Conservation (phyloP, 1,140 invertebrate species). For the Drosophila dunni region DNA sequence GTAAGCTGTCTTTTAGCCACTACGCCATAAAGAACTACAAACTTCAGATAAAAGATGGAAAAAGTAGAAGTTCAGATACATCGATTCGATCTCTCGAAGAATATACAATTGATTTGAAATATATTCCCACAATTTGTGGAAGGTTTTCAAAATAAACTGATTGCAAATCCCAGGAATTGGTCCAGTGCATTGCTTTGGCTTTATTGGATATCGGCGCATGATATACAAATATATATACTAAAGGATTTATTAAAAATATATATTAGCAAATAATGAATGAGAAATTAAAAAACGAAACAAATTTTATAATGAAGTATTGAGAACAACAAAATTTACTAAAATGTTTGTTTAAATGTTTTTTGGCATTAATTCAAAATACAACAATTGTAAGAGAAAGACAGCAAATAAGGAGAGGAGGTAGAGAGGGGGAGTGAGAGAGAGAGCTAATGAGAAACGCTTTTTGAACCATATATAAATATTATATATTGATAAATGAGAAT, state of each 20-base stretch:
- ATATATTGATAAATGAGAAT: slow-evolving; percentile 64
- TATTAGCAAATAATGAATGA: slow-evolving; percentile 49
- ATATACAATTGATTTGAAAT: not conserved
- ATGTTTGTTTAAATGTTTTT: slow-evolving; percentile 69
- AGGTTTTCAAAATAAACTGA: slow-evolving; percentile 34
- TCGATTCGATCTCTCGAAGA: not conserved
- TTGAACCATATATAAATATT: slow-evolving; percentile 51
- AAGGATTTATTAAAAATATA: slow-evolving; percentile 23
- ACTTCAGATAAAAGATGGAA: not conserved
- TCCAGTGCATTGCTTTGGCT: slow-evolving; percentile 76
- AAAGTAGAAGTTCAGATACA: not conserved
- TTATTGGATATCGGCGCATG: slow-evolving; percentile 63
- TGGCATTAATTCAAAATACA: slow-evolving; percentile 47
- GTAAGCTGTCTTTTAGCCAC: slow-evolving; percentile 54
- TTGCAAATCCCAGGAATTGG: slow-evolving; percentile 46
- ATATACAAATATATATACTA: slow-evolving; percentile 13
- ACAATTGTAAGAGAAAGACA: slow-evolving; percentile 14
- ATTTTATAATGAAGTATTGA: slow-evolving; percentile 26
- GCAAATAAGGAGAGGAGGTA: slow-evolving; percentile 25
- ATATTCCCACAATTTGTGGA: too few species aligned
- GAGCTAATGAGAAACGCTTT: slow-evolving; percentile 54
- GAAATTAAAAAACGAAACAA: slow-evolving; percentile 20
- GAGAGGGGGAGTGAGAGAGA: slow-evolving; percentile 22
- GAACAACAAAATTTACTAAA: slow-evolving; percentile 41
- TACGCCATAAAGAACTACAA: not conserved